Percentiles rank a stretch among this genome's conserved stretches.
phyloP scores from a whole-genome alignment of 2,888 invertebrate species.

The Mantis religiosa region DNA sequence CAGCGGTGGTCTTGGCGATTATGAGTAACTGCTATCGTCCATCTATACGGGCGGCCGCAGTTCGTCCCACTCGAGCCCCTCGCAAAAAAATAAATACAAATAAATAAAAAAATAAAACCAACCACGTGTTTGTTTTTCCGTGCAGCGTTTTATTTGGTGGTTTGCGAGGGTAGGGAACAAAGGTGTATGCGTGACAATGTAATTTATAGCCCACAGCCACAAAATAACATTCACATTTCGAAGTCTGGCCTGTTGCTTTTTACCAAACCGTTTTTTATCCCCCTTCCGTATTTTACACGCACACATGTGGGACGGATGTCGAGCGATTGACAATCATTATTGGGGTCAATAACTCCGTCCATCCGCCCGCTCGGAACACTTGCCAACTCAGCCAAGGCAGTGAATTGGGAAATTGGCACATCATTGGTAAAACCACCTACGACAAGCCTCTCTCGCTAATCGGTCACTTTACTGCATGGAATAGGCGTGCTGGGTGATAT shows the following conservation, averaged over 20 bases:
- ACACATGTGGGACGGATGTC: background rate
- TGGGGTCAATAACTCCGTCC: background rate
- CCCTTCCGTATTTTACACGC: background rate
- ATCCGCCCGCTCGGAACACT: background rate
- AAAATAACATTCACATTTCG: background rate
- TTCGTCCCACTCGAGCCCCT: background rate
- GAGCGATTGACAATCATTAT: background rate
- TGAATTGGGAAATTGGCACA: background rate
- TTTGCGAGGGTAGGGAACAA: background rate
- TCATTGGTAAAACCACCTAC: background rate
- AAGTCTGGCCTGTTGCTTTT: background rate
- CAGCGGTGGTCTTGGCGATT: background rate
- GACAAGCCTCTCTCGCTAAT: background rate
- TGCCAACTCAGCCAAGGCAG: background rate
- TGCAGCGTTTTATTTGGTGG: background rate
- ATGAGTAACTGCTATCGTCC: background rate
- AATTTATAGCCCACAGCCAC: background rate
- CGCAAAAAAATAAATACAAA: background rate
- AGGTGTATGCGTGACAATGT: conserved; percentile 3
- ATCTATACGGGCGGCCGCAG: background rate
- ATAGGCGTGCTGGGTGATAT: background rate
- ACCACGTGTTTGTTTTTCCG: background rate
- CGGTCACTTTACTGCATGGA: background rate
- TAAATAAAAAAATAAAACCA: background rate
- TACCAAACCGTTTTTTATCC: background rate